Evolutionary conservation across 2,888 invertebrate species (phyloP).

Genomic region (Drosophila subsilvestris): DNA sequence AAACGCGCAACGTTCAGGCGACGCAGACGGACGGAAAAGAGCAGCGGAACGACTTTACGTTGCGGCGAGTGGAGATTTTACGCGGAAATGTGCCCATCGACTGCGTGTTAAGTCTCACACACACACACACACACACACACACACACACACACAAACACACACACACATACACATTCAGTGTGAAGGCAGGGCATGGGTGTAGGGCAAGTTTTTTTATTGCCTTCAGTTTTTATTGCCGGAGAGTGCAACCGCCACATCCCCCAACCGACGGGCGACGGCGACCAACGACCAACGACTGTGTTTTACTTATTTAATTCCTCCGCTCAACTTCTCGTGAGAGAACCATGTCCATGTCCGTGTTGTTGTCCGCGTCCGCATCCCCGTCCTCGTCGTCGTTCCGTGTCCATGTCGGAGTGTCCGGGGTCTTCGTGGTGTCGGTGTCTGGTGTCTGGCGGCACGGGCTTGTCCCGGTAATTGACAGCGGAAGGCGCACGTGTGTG

Average conservation of each 20-base stretch:
- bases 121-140: conserved; percentile 35
- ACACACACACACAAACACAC: conserved; percentile 23
- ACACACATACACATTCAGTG: conserved; percentile 15
- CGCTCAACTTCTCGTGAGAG: conserved; percentile 11
- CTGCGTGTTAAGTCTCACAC: conserved; percentile 74
- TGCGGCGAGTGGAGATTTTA: conserved; percentile 59
- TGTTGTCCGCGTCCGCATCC: too few relatives aligned
- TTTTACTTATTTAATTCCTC: conserved; percentile 76
- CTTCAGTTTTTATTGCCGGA: conserved; percentile 64
- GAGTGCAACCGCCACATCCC: conserved; percentile 25
- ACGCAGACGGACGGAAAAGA: not conserved
- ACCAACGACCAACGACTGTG: conserved; percentile 36
- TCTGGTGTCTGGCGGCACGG: conserved; percentile 15
- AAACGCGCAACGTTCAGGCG: conserved; percentile 7
- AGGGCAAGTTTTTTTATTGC: conserved; percentile 60
- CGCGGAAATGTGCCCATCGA: conserved; percentile 76
- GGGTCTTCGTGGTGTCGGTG: conserved; percentile 1
- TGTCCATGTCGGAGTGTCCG: conserved; percentile 24
- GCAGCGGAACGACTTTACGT: conserved; percentile 20
- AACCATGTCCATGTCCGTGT: conserved; percentile 19
- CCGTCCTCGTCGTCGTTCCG: conserved; percentile 4
- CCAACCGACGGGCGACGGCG: not conserved
- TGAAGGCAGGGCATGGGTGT: not conserved
- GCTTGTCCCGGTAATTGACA: conserved; percentile 67
- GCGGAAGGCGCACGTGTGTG: conserved; percentile 62